phyloP scores from a whole-genome alignment of 2,888 invertebrate species.

The Euzophera pinguis region DNA sequence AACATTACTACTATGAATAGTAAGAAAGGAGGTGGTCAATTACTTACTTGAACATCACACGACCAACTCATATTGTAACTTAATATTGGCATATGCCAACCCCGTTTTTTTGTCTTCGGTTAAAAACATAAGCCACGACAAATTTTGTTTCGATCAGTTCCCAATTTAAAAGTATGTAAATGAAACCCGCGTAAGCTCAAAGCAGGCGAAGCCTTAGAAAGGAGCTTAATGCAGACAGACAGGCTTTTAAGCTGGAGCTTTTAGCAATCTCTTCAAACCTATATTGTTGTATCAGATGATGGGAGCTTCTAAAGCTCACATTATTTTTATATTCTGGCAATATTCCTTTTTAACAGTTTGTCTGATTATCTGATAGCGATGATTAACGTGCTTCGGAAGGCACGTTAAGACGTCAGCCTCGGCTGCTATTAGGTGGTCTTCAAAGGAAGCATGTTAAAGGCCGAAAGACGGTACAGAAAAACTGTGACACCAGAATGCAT shows the following conservation, averaged over 20 bases:
- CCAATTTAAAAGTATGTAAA: slow-evolving; percentile 5
- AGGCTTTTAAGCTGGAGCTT: slow-evolving; percentile 25
- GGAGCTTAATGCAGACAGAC: slow-evolving; percentile 23
- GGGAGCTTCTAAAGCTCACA: neutral
- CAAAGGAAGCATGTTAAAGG: no score
- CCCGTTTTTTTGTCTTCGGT: neutral
- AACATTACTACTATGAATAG: no score
- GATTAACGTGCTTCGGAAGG: no score
- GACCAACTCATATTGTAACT: no score
- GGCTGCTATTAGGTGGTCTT: no score
- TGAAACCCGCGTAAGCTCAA: neutral
- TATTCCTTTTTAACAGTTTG: neutral
- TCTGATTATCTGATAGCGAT: no score
- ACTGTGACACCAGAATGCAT: no score
- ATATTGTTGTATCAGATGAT: slow-evolving; percentile 1
- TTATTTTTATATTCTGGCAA: neutral
- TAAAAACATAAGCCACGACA: neutral
- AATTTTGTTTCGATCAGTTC: neutral
- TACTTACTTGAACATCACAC: no score
- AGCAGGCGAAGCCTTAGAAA: slow-evolving; percentile 7
- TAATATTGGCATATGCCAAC: neutral
- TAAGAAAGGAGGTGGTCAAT: no score
- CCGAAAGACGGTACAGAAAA: no score
- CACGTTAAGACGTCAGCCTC: no score
- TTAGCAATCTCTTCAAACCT: slow-evolving; percentile 20